phyloP scores from a whole-genome alignment of 2,888 invertebrate genomes.

The Mycalesis mineus region DNA sequence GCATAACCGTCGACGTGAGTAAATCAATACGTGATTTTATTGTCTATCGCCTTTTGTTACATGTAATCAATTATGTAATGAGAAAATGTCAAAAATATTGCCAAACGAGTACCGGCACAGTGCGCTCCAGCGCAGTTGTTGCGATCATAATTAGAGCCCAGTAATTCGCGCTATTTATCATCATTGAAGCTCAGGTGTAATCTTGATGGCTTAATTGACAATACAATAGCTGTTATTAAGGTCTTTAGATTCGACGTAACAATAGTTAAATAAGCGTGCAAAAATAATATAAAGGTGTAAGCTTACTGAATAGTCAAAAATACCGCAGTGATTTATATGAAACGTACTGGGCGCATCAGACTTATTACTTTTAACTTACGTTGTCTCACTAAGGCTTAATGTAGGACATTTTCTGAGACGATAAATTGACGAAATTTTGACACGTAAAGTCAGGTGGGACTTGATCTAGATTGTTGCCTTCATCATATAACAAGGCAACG shows the following conservation, averaged over 20 bases:
- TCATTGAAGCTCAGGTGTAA: neutral
- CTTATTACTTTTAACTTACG: too few species aligned
- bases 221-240: neutral
- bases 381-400: too few species aligned
- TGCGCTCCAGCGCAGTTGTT: neutral
- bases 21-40: constrained; percentile 38
- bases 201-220: neutral
- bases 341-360: too few species aligned
- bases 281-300: neutral
- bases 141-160: neutral
- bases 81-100: constrained; percentile 22
- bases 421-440: too few species aligned
- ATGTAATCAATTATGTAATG: constrained; percentile 33
- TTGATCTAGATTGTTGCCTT: too few species aligned
- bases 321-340: too few species aligned
- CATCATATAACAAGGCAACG: too few species aligned
- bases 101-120: neutral
- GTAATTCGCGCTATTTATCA: neutral
- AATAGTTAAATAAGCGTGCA: neutral
- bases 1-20: constrained; percentile 37
- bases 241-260: neutral
- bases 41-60: constrained; percentile 29
- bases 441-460: too few species aligned
- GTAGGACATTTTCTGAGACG: too few species aligned
- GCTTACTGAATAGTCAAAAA: too few species aligned